Conservation (phyloP, 1,140 invertebrate species). For the Sipha flava region DNA sequence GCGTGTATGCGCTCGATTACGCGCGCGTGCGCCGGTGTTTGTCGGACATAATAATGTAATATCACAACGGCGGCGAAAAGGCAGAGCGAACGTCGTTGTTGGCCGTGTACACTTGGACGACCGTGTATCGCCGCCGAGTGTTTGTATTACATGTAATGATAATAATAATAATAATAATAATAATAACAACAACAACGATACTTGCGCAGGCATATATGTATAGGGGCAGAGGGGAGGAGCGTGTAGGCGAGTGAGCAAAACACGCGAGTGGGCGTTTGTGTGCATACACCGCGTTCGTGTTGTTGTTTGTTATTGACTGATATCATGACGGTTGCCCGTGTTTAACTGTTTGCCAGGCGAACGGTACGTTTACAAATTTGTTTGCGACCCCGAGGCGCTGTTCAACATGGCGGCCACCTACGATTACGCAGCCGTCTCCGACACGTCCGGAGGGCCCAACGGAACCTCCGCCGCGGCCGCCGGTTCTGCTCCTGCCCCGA, state of each 20-base stretch:
- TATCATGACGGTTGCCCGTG: background rate
- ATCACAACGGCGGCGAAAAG: background rate
- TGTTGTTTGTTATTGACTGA: background rate
- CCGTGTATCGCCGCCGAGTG: no score
- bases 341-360: conserved; percentile 56
- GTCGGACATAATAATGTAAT: background rate
- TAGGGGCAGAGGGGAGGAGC: no score
- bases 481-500: no score
- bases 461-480: background rate
- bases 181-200: no score
- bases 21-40: no score
- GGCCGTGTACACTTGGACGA: no score
- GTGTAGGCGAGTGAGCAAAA: no score
- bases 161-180: no score
- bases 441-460: background rate
- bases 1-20: background rate
- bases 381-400: conserved; percentile 85
- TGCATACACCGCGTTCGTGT: background rate
- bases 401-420: conserved; percentile 65
- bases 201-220: no score
- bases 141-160: no score
- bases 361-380: conserved; percentile 92
- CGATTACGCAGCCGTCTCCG: conserved; percentile 27
- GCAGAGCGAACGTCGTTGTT: background rate
- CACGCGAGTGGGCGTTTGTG: no score